Evolutionary conservation across 1,140 invertebrate genomes (phyloP), one percentile per base, ranked within the genome.

Genomic region (Anoplolepis gracilipes): DNA sequence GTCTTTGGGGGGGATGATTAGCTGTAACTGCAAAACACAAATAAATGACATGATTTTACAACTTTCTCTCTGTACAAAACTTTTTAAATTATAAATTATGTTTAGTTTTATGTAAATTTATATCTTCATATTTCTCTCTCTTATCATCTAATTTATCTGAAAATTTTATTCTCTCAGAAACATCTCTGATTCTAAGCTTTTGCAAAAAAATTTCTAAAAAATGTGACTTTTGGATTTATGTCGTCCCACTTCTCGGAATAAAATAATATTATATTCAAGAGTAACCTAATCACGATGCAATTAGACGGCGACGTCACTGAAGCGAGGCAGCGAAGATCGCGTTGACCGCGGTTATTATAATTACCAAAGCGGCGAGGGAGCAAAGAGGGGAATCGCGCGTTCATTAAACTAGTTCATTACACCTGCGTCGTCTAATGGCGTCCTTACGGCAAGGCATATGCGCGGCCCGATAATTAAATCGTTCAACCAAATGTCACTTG

Each of bases 1-100:
- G 98, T 95, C 98, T 96, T 92, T 98, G 97, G 65, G 98, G 98
- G 81, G 98, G 98, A 93, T 97, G 96, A 90, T 97, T 97, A 87
- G 97, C 97, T 92, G 97, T 98, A 92, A 99, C 98, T 99, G 96
- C 4, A 88, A 98, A 98, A 93, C 95, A 94, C 94, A 92, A 93
- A 89, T 4, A 6, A 28, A 46, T 11, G 11, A 25, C n/a, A 22
- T 36, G 1, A 39, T 69, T 69, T 39, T 55, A 53, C 33, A 69
- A 7, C 19, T 46, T 49, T 49, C 42, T 49, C 13, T 49, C 0
- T 19, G 30, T 8, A 11, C 4, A 55, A 55, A 39, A 25, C 10
- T 77, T 67, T 19, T 11, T 55, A 19, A 25, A 36, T 67, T 36
- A 8, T 13, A 53, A 78, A 61, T 4, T 33, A 55, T 8, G 11